phyloP scores from a whole-genome alignment of 2,888 invertebrate species.

The Anarsia innoxiella region DNA sequence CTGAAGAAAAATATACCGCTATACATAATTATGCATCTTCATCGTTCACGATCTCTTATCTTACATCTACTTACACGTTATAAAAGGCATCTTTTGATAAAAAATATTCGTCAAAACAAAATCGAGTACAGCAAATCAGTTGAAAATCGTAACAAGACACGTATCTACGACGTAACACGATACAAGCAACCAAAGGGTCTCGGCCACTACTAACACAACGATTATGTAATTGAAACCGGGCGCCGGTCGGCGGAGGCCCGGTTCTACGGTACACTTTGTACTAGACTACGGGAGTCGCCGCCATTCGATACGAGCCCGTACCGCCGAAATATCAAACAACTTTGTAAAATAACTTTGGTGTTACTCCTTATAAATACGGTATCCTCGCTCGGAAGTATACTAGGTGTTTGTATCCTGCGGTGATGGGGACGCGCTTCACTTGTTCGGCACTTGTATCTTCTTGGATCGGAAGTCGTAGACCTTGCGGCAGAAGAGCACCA shows the following conservation, averaged over 20 bases:
- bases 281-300: conserved; percentile 42
- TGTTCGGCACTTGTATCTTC: conserved; percentile 74
- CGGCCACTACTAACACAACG: conserved; percentile 49
- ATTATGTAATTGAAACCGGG: conserved; percentile 45
- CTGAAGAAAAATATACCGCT: conserved; percentile 50
- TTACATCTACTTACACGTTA: conserved; percentile 66
- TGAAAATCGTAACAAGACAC: conserved; percentile 41
- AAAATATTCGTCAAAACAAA: conserved; percentile 51
- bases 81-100: conserved; percentile 67
- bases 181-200: conserved; percentile 55
- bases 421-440: conserved; percentile 37
- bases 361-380: conserved; percentile 26
- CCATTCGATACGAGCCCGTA: conserved; percentile 7
- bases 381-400: conserved; percentile 4
- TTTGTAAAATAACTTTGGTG: conserved; percentile 40
- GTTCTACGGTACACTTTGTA: conserved; percentile 58
- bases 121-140: conserved; percentile 56
- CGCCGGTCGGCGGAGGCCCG: too few species aligned
- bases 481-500: conserved; percentile 95
- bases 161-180: conserved; percentile 55
- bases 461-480: conserved; percentile 96
- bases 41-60: too few species aligned
- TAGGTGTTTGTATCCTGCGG: conserved; percentile 26
- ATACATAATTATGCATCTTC: conserved; percentile 56
- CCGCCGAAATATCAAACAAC: not conserved